phyloP scores from a whole-genome alignment of 2,888 invertebrate genomes.

The Sinopyrophorus schimmeli region DNA sequence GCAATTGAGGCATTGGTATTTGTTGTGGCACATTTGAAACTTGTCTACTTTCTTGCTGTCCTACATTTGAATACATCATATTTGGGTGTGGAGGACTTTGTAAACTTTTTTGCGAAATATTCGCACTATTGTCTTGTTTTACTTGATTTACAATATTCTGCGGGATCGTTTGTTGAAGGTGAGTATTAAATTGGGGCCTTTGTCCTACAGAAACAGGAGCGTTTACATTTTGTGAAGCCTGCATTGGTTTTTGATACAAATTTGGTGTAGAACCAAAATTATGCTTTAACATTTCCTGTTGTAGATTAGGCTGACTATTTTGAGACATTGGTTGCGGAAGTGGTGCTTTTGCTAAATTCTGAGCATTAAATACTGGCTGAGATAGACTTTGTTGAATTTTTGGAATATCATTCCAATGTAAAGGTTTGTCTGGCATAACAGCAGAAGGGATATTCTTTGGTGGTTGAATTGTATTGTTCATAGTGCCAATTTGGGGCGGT shows the following conservation, averaged over 20 bases:
- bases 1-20: neutral
- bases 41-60: no score
- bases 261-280: slow-evolving; percentile 26
- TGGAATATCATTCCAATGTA: slow-evolving; percentile 1
- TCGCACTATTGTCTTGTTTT: no score
- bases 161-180: no score
- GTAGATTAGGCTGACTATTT: slow-evolving; percentile 1
- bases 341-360: neutral
- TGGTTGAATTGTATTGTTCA: slow-evolving; percentile 1
- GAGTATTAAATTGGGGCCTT: neutral
- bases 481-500: neutral
- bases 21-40: slow-evolving; percentile 12
- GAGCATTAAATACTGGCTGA: slow-evolving; percentile 13
- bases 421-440: neutral
- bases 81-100: no score
- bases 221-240: neutral
- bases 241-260: slow-evolving; percentile 15
- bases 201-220: neutral
- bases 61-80: no score
- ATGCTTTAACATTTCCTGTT: neutral
- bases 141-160: no score
- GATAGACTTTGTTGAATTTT: slow-evolving; percentile 23
- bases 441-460: no score
- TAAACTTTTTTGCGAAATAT: no score
- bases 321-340: neutral